Conservation (phyloP, 2,888 invertebrate genomes). For the Papilio elwesi region DNA sequence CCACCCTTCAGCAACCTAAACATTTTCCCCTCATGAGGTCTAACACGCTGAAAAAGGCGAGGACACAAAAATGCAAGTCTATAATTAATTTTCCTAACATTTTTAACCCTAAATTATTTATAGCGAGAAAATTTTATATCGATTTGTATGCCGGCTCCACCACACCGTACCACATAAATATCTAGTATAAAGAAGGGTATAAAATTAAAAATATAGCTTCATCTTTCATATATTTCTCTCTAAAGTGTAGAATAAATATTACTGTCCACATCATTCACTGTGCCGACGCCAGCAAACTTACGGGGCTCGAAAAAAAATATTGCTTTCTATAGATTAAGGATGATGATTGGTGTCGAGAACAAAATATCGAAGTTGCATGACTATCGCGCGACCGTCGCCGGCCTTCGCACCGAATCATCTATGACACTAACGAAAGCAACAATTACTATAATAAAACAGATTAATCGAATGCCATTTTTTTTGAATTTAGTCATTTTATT, state of each 20-base stretch:
- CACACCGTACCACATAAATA: conserved; percentile 33
- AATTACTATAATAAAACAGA: conserved; percentile 22
- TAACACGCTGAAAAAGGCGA: neutral
- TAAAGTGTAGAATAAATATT: conserved; percentile 39
- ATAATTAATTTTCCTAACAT: conserved; percentile 6
- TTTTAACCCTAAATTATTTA: conserved; percentile 24
- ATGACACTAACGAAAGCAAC: conserved; percentile 18
- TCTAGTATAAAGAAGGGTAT: conserved; percentile 41
- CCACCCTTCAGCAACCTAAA: conserved; percentile 49
- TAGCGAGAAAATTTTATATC: conserved; percentile 26
- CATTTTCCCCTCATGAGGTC: neutral
- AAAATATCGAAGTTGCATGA: neutral
- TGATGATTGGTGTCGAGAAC: neutral
- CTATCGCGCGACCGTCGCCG: neutral
- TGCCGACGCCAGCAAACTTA: conserved; percentile 3
- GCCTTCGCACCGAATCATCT: neutral
- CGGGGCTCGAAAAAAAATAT: conserved; percentile 12
- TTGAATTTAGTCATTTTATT: conserved; percentile 18
- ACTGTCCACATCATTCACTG: conserved; percentile 25
- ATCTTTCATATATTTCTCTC: conserved; percentile 41
- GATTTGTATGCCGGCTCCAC: conserved; percentile 1
- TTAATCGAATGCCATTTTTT: conserved; percentile 20
- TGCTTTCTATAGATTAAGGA: conserved; percentile 20
- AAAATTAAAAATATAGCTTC: conserved; percentile 42
- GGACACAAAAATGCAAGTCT: conserved; percentile 15